Percentiles rank a stretch among this genome's conserved stretches.
These are phyloP conservation scores for Channa argus DNA, from an alignment of 2,113 vertebrate species.

Conservation along the genomic window DNA sequence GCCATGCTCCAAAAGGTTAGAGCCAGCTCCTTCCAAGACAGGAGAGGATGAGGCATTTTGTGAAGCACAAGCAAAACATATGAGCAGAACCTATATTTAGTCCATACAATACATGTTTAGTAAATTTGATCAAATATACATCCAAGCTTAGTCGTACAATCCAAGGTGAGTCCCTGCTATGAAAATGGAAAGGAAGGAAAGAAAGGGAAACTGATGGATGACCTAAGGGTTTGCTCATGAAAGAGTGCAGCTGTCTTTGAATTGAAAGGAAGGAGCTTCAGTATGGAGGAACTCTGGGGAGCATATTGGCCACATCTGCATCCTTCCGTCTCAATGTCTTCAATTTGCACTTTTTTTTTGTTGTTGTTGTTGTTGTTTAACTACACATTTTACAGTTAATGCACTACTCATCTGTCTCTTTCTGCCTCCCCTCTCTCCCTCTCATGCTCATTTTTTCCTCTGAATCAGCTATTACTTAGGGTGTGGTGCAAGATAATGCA, in stretches of 20 bases:
- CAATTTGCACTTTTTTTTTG: neutral
- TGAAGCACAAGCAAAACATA: constrained; percentile 43
- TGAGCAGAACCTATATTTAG: neutral
- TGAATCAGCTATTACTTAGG: constrained; percentile 47
- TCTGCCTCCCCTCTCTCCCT: neutral
- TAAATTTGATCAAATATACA: too few species aligned
- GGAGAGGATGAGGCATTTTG: constrained; percentile 40
- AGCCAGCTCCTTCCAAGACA: constrained; percentile 32
- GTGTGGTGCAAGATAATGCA: constrained; percentile 8
- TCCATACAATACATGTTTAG: too few species aligned
- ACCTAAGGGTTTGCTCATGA: constrained; percentile 16
- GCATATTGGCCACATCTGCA: constrained; percentile 34
- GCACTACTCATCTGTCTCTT: too few species aligned
- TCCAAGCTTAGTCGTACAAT: constrained; percentile 2
- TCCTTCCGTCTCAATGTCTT: constrained; percentile 27
- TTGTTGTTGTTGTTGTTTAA: neutral
- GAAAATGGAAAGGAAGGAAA: neutral
- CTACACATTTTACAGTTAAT: neutral
- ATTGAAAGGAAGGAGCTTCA: constrained; percentile 22
- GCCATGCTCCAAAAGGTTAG: constrained; percentile 28
- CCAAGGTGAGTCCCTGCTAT: constrained; percentile 1
- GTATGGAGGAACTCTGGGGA: constrained; percentile 40
- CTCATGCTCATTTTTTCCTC: constrained; percentile 14
- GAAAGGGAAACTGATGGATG: constrained; percentile 12
- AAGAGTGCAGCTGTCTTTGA: constrained; percentile 25